phyloP scores from a whole-genome alignment of 2,113 vertebrate species.

The Syrmaticus mikado region DNA sequence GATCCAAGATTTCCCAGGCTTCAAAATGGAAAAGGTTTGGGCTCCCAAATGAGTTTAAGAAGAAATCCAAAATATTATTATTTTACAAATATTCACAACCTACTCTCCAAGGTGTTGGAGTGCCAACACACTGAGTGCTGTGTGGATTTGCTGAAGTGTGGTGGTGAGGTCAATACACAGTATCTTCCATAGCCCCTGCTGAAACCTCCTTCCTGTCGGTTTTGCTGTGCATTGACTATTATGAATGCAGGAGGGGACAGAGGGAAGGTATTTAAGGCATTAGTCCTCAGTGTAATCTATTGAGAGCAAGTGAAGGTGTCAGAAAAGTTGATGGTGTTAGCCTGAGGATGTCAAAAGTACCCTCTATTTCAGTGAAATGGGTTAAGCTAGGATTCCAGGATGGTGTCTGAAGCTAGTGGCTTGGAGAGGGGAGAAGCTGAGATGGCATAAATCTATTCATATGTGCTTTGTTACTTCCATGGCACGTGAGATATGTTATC shows the following conservation, averaged over 20 bases:
- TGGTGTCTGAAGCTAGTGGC: not conserved
- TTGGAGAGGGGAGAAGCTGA: not conserved
- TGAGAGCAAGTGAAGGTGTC: not conserved
- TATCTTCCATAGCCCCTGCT: not conserved
- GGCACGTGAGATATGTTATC: not conserved
- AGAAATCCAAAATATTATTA: not conserved
- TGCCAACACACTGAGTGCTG: not conserved
- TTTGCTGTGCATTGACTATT: not conserved
- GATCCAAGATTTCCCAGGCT: not conserved
- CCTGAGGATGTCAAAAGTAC: not conserved
- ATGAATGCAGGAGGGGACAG: not conserved
- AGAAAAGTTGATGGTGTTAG: not conserved
- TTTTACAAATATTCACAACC: not conserved
- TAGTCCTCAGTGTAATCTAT: not conserved
- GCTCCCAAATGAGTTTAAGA: not conserved
- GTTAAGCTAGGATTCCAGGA: not conserved
- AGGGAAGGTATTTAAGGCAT: not conserved
- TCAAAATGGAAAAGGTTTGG: not conserved
- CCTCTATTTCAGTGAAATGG: not conserved
- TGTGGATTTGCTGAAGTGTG: not conserved
- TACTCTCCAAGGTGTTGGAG: not conserved
- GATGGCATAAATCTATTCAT: not conserved
- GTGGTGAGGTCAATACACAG: not conserved
- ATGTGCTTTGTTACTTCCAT: rapidly evolving
- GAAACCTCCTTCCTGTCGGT: not conserved